Percentiles rank a stretch among this genome's conserved stretches.
These are phyloP conservation scores for Aphyosemion australe DNA, from an alignment of 2,113 vertebrate species.

Conservation along the genomic window DNA sequence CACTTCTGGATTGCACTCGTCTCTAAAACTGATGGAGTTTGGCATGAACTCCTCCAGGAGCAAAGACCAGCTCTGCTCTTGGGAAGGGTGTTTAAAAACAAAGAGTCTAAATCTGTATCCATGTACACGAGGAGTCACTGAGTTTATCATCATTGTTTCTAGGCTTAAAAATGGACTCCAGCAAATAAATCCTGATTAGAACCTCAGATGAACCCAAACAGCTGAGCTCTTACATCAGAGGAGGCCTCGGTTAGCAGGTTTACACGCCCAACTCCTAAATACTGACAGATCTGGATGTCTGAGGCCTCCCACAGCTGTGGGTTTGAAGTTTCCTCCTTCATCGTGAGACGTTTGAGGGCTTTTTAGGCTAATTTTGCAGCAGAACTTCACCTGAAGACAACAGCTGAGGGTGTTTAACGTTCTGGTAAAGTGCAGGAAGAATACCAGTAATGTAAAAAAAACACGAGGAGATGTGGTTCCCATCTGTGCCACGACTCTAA, in stretches of 20 bases:
- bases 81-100: slow-evolving; percentile 24
- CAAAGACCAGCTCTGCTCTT: slow-evolving; percentile 60
- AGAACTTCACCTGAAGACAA: neutral
- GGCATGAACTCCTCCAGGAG: slow-evolving; percentile 46
- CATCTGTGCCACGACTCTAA: neutral
- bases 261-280: neutral
- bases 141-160: neutral
- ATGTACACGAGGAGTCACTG: neutral
- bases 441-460: neutral
- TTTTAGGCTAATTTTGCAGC: no score
- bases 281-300: neutral
- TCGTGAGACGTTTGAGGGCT: no score
- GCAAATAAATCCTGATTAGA: neutral
- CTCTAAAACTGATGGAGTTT: slow-evolving; percentile 45
- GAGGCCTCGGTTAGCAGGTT: neutral
- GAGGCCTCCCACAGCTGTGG: no score
- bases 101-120: slow-evolving; percentile 37
- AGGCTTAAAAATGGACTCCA: neutral
- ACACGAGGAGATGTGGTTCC: neutral
- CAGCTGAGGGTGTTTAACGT: slow-evolving; percentile 1
- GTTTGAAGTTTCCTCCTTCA: no score
- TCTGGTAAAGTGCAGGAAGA: slow-evolving; percentile 55
- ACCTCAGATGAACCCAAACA: no score
- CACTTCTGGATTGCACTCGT: neutral
- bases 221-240: no score